Percentiles rank a stretch among this genome's conserved stretches.
These are phyloP conservation scores for Brenthis daphne DNA, from an alignment of 2,888 invertebrate genomes.

Conservation along the genomic window DNA sequence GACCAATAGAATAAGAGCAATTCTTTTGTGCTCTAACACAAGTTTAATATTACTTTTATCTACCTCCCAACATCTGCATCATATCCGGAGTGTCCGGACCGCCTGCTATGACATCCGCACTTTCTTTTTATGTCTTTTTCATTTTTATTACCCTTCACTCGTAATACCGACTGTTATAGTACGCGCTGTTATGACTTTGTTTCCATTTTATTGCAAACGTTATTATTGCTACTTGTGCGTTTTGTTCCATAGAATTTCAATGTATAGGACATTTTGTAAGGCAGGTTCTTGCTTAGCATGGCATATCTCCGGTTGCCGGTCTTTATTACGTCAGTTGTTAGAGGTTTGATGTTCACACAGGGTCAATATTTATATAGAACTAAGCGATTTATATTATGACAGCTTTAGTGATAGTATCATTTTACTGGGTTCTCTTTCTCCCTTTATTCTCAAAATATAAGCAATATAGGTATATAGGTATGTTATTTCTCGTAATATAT, in stretches of 20 bases:
- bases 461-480: no score
- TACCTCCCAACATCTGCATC: slow-evolving; percentile 55
- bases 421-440: no score
- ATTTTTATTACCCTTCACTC: slow-evolving; percentile 54
- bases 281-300: not conserved
- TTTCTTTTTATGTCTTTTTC: slow-evolving; percentile 56
- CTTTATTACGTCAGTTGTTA: no score
- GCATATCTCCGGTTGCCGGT: no score
- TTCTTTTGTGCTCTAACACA: not conserved
- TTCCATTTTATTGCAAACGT: slow-evolving; percentile 33
- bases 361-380: no score
- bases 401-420: no score
- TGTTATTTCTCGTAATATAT: no score
- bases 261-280: slow-evolving; percentile 2
- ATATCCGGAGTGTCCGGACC: slow-evolving; percentile 44
- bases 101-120: slow-evolving; percentile 38
- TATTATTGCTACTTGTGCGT: slow-evolving; percentile 31
- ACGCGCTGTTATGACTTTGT: slow-evolving; percentile 33
- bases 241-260: slow-evolving; percentile 15
- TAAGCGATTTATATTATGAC: no score
- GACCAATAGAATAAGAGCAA: no score
- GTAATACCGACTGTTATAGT: slow-evolving; percentile 41
- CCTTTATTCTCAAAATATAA: no score
- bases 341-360: no score
- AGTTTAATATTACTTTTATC: slow-evolving; percentile 19